Percentiles rank a stretch among this genome's conserved stretches.
Evolutionary conservation across 2,888 invertebrate genomes (phyloP).

Genomic region (Nesidiocoris tenuis): DNA sequence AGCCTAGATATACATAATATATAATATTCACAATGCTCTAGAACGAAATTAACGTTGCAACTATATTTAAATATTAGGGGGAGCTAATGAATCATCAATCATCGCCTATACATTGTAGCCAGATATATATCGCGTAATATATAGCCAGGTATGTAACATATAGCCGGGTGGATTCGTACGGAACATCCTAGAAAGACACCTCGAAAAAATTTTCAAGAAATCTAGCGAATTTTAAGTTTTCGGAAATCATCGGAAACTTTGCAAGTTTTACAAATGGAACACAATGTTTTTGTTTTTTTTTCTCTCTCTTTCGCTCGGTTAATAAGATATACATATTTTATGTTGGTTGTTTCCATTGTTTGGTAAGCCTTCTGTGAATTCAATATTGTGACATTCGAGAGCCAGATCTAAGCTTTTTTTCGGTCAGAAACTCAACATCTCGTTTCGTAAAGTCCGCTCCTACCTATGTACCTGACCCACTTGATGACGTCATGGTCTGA

Average conservation of each 20-base stretch:
- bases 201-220: too few relatives aligned
- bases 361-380: neutral
- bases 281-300: neutral
- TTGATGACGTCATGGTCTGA: slow-evolving; percentile 99
- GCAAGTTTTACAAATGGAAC: neutral
- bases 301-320: neutral
- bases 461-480: slow-evolving; percentile 99
- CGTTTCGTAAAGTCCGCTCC: slow-evolving; percentile 98
- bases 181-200: too few relatives aligned
- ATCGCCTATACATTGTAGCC: slow-evolving; percentile 19
- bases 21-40: slow-evolving; percentile 37
- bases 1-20: slow-evolving; percentile 27
- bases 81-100: slow-evolving; percentile 29
- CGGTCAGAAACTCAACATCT: slow-evolving; percentile 63
- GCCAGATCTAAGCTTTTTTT: slow-evolving; percentile 38
- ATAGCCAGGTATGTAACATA: neutral
- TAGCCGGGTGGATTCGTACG: neutral
- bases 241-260: neutral
- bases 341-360: neutral
- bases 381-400: neutral
- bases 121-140: neutral
- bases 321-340: neutral
- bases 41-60: slow-evolving; percentile 7
- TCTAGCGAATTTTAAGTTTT: too few relatives aligned
- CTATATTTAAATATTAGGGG: neutral